phyloP scores from a whole-genome alignment of 2,797 vertebrate species.

The Sebastes jordani region DNA sequence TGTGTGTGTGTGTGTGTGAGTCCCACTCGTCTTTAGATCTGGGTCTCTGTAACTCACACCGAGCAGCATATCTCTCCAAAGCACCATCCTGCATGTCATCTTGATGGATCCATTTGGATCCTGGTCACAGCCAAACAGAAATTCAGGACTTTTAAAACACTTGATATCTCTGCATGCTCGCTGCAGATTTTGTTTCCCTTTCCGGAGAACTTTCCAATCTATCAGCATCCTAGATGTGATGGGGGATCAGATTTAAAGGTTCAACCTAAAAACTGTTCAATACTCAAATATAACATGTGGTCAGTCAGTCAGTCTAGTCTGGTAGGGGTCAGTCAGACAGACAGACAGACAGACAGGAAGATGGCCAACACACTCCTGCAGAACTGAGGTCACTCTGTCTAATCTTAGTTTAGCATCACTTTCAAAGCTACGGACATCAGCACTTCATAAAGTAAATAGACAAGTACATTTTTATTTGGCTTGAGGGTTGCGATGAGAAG shows the following conservation, averaged over 20 bases:
- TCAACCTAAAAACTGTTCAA: neutral
- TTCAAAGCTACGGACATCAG: conserved; percentile 28
- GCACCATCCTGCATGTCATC: neutral
- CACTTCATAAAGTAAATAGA: conserved; percentile 39
- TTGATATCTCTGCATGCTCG: neutral
- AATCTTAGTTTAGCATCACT: conserved; percentile 37
- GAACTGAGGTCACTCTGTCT: conserved; percentile 4
- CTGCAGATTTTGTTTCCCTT: neutral
- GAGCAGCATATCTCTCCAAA: neutral
- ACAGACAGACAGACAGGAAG: neutral
- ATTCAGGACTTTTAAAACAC: neutral
- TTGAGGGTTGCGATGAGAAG: neutral
- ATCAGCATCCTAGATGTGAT: neutral
- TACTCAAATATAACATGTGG: neutral
- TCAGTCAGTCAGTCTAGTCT: neutral
- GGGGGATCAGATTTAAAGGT: neutral
- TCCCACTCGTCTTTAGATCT: neutral
- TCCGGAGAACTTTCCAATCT: neutral
- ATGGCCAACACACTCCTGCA: neutral
- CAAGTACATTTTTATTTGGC: conserved; percentile 14
- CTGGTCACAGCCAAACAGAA: neutral
- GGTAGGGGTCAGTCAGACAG: neutral
- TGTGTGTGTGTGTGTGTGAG: neutral
- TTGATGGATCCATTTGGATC: conserved; percentile 17
- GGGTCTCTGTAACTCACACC: conserved; percentile 18